phyloP scores from a whole-genome alignment of 2,113 vertebrate genomes.

The Acanthochromis polyacanthus region DNA sequence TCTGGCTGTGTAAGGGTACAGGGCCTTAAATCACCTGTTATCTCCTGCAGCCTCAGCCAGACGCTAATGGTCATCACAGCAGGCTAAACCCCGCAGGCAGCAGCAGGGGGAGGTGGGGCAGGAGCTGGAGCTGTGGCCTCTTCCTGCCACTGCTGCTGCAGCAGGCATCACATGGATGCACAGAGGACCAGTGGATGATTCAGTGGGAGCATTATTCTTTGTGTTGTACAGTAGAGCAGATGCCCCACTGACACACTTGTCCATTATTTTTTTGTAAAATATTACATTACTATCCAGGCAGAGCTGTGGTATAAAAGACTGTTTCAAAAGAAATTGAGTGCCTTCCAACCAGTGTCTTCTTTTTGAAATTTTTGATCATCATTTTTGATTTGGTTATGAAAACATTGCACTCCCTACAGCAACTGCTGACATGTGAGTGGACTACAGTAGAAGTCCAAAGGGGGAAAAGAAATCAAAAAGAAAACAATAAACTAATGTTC shows the following conservation, averaged over 20 bases:
- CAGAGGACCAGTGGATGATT: slow-evolving; percentile 21
- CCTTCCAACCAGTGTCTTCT: not conserved
- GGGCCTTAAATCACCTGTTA: slow-evolving; percentile 87
- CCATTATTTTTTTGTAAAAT: slow-evolving; percentile 43
- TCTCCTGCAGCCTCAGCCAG: slow-evolving; percentile 83
- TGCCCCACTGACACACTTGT: slow-evolving; percentile 4
- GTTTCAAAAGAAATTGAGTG: not conserved
- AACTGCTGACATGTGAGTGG: not conserved
- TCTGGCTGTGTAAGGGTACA: slow-evolving; percentile 73
- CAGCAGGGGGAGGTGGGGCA: slow-evolving; percentile 1
- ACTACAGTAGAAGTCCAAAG: not conserved
- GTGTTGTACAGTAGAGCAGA: slow-evolving; percentile 27
- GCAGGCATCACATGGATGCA: slow-evolving; percentile 30
- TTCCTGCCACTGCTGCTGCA: slow-evolving; percentile 27
- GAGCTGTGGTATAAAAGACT: not conserved
- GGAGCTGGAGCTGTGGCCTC: slow-evolving; percentile 13
- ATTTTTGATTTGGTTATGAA: not conserved
- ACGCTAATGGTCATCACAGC: slow-evolving; percentile 86
- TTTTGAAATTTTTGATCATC: not conserved
- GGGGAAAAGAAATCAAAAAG: not conserved
- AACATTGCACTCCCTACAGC: not conserved
- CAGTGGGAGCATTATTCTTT: slow-evolving; percentile 55
- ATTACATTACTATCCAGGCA: slow-evolving; percentile 47
- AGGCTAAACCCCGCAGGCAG: slow-evolving; percentile 65
- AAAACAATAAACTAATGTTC: not conserved